Base-by-base conservation (phyloP, 2,113 vertebrate species). In the Oreochromis spilurus region DNA sequence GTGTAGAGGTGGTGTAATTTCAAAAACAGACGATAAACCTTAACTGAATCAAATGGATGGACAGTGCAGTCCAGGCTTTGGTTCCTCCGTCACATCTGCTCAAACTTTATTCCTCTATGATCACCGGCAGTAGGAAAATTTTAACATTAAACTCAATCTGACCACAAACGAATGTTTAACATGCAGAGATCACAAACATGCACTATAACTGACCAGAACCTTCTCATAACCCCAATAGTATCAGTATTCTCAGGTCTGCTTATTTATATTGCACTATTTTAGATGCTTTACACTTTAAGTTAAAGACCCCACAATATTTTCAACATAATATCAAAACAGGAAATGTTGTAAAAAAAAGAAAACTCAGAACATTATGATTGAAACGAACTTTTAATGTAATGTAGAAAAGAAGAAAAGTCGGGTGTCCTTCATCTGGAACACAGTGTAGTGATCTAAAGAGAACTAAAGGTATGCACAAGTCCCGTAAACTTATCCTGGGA, bases 401-500 rank as follows among this genome's bases (percentile, higher is more conserved):
- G 75, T 24, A 45, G 38, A 81, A 40, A 55, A 45, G 40, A 58
- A 48, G 29, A 79, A 43, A 4, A 48, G 3, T n/a, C 7, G 1
- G 1, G 34, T 24, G 34, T 60, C 45, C 53, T 82, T 65, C 43
- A 53, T 40, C 1, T 13, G 3, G n/a, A 60, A 82, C 62, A 10
- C 9, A 7, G 6, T 6, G 24, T 9, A 45, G 40, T 14, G 40
- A 17, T 45, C 67, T 26, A 75, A 19, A 19, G 70, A 75, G 24
- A 75, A 75, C 43, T 19, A 14, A 36, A 62, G 14, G 16, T 0
- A 10, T 2, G 43, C 40, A 75, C 43, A 75, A 31, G 43, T 50
- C 40, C 9, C 0, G 9, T 0, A 72, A 48, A 70, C 3, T 0
- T 16, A 24, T 26, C 21, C 38, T 17, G 67, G 38, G 21, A 19